Base-by-base conservation (phyloP, 2,113 vertebrate genomes). In the Pangasianodon gigas region DNA sequence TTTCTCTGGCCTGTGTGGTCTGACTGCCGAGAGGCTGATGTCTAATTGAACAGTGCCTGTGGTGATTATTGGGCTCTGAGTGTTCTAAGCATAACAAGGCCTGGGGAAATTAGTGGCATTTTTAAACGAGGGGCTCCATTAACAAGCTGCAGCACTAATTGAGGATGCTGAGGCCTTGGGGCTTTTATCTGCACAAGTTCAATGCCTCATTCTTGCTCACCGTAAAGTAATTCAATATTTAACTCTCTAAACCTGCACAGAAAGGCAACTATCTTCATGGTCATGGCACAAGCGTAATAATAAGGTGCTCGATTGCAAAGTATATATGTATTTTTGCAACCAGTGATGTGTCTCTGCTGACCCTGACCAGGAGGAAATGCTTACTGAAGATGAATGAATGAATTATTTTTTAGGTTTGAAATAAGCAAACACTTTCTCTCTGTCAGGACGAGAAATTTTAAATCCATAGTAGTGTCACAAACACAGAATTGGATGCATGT, bases 101-200 rank as follows among this genome's bases (percentile, higher is more conserved):
- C 88, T 14, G 4, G 92, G 93, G 94, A 95, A 95, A 94, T 95
- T 89, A 92, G 56, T 87, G 89, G 52, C 88, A 91, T 93, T 94
- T 81, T 67, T 41, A 80, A 77, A 75, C 77, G 48, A 87, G 54
- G 37, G 54, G 77, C 29, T 82, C 46, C 8, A 65, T 85, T 65
- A 77, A 87, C 82, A 69, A 79, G 79, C 90, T 94, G 81, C 75
- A 74, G 32, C 60, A 86, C 79, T 92, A 90, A 89, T 92, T 62
- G 90, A 92, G 52, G 83, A 83, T 9, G 3, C 62, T 81, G 62
- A 77, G 26, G 46, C 54, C 52, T 56, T 18, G n/a, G 44, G 67
- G 77, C 71, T 41, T 74, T 86, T 81, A 84, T 75, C 51, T 44
- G 48, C 44, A 48, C 19, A 51, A 29, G 11, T 41, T 18, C 44